Evolutionary conservation across 2,888 invertebrate species (phyloP), one percentile per base, ranked within the genome.

Genomic region (Laothoe populi): DNA sequence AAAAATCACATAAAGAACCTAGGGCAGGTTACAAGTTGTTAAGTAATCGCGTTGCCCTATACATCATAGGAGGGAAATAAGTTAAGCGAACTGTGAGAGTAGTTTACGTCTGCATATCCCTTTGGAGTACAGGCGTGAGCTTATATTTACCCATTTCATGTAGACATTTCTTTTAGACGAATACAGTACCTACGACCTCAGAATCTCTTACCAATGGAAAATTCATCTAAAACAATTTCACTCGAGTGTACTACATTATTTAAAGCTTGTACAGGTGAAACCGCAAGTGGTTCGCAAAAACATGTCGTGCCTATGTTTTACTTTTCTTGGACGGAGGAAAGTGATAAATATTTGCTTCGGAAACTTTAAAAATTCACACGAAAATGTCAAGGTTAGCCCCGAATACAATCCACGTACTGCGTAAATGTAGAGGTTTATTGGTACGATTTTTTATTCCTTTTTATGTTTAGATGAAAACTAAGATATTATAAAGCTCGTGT

Each of bases 311-410:
- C 62, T 64, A 61, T 63, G 62, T 40, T 57, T 61, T 40, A 19
- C 60, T 62, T 59, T 53, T 63, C 62, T 62, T 45, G 38, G 59
- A 46, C 45, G 61, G 58, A 48, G 48, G 63, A 63, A 21, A 45
- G 60, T 64, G 64, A 73, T 74, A 70, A 73, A 74, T 71, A 73
- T 70, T 66, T 66, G 59, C 59, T 59, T 65, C 68, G 71, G 64
- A 74, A 70, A 67, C 67, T 71, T 66, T 70, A 65, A 74, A 69
- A 66, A 74, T 74, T 74, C 72, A 74, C 53, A 38, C 49, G 46
- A 58, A 57, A 48, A 59, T 21, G 61, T 63, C 59, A 49, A 49
- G 49, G 49, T 1, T 16, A 16, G 16, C 16, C 2, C 26, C 31
- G 8, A 44, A 49, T 49, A 26, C 26, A 49, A 26, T 31, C 16